phyloP scores from a whole-genome alignment of 2,797 vertebrate species.

The Chelonia mydas region DNA sequence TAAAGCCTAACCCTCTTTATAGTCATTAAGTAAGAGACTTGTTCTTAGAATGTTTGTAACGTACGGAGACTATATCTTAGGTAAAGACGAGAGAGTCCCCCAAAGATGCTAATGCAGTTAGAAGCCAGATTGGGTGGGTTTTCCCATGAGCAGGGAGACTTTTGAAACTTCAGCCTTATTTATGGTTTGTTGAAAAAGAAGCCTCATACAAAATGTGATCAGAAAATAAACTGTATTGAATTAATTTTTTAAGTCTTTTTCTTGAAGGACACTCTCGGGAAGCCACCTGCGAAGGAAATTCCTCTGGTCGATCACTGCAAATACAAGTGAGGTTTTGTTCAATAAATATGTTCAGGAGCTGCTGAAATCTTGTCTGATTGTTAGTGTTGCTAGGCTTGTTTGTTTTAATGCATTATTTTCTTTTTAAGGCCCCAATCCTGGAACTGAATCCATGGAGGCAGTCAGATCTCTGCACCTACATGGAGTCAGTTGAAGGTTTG shows the following conservation, averaged over 20 bases:
- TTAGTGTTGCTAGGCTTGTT: background rate
- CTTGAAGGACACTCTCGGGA: conserved; percentile 93
- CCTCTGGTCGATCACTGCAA: conserved; percentile 95
- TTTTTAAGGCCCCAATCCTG: background rate
- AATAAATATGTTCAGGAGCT: conserved; percentile 16
- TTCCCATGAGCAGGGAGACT: conserved; percentile 28
- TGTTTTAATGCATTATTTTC: background rate
- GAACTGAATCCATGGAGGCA: background rate
- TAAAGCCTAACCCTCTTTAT: background rate
- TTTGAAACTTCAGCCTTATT: conserved; percentile 47
- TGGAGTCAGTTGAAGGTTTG: background rate
- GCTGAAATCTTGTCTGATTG: background rate
- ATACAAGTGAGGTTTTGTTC: conserved; percentile 90
- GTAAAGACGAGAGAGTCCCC: background rate
- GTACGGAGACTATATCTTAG: background rate
- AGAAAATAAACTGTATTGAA: background rate
- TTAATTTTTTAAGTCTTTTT: conserved; percentile 12
- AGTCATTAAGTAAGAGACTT: background rate
- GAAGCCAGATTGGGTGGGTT: conserved; percentile 42
- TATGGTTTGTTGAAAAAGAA: conserved; percentile 30
- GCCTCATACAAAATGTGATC: background rate
- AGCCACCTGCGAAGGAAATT: conserved; percentile 93
- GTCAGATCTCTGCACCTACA: background rate
- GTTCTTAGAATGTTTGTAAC: background rate
- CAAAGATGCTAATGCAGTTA: conserved; percentile 2